Evolutionary conservation across 2,888 invertebrate species (phyloP), one percentile per base, ranked within the genome.

Genomic region (Patella pellucida): DNA sequence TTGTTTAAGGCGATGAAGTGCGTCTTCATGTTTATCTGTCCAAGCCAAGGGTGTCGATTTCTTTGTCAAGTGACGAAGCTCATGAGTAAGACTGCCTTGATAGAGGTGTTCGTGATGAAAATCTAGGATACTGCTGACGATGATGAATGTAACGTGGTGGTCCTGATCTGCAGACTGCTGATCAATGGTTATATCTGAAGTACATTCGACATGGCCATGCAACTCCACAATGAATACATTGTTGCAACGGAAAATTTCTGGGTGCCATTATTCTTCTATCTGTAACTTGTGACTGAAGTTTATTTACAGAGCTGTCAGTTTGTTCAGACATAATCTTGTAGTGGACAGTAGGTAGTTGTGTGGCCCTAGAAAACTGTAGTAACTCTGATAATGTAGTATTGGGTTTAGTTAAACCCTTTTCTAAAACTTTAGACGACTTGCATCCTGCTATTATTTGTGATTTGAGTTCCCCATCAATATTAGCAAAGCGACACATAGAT

Each of bases 31-130:
- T 2, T 27, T 27, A 27, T 1, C 27, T 27, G 27, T 27, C 27
- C 27, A 27, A 27, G 27, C 27, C 27, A 1, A 27, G 27, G 27
- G 27, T 27, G 27, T 27, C 27, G 27, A 27, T 27, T 71, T 72
- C 67, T 75, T 69, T 69, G 76, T 78, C 15, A 76, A 56, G n/a
- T 68, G 62, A n/a, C 76, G 71, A 11, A 78, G 62, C 11, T 67
- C 67, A 52, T 76, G 72, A 7, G 76, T 71, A n/a, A 74, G 27
- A 27, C 27, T 27, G 27, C 3, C 3, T 27, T 27, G 27, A 27
- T 27, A 27, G 27, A 2, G 27, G 27, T 27, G 27, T 27, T 27
- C 27, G 27, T 27, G 27, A 27, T 27, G 27, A 27, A 27, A 27
- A 27, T 27, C 27, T 1, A 27, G 27, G 27, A 27, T 2, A 27